A percentile compares a stretch with the other conserved stretches of the same genome.
Evolutionary conservation across 92 coral and sea anemone genomes (phyloP).

Genomic region (Heliopora coerulea): DNA sequence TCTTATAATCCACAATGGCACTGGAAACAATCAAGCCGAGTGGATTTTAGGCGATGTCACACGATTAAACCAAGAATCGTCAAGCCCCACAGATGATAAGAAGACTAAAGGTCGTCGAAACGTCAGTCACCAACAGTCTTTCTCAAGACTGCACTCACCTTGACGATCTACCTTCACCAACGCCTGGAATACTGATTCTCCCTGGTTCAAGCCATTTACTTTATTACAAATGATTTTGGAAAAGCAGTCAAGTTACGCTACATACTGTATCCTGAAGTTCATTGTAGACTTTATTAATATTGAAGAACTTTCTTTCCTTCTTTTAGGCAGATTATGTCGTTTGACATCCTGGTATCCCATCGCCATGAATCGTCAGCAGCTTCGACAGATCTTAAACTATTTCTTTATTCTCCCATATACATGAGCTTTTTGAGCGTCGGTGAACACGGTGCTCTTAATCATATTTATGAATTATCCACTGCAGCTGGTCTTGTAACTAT

Average conservation of each 20-base stretch:
- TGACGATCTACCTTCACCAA: too few species aligned
- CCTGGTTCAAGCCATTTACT: too few species aligned
- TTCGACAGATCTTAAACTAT: background rate
- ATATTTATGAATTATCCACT: background rate
- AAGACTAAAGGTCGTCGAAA: too few species aligned
- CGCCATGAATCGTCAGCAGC: conserved; percentile 1
- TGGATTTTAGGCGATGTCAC: background rate
- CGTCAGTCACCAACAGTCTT: too few species aligned
- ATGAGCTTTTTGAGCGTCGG: background rate
- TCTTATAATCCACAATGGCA: background rate
- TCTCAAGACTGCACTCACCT: too few species aligned
- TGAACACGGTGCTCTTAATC: background rate
- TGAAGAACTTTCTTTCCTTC: background rate
- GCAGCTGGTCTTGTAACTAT: background rate
- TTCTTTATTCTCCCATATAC: background rate
- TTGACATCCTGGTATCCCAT: conserved; percentile 4
- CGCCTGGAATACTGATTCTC: too few species aligned
- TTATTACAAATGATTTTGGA: too few species aligned
- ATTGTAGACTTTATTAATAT: too few species aligned
- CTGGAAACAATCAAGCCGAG: conserved; percentile 6
- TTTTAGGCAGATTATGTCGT: conserved; percentile 9
- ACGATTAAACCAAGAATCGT: background rate
- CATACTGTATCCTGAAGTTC: too few species aligned
- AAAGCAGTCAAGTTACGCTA: too few species aligned
- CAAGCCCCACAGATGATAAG: background rate